These are phyloP conservation scores for Aurelia coerulea DNA, from an alignment of 30 jellyfish, hydroid and myxozoan species.

Conservation along the genomic window DNA sequence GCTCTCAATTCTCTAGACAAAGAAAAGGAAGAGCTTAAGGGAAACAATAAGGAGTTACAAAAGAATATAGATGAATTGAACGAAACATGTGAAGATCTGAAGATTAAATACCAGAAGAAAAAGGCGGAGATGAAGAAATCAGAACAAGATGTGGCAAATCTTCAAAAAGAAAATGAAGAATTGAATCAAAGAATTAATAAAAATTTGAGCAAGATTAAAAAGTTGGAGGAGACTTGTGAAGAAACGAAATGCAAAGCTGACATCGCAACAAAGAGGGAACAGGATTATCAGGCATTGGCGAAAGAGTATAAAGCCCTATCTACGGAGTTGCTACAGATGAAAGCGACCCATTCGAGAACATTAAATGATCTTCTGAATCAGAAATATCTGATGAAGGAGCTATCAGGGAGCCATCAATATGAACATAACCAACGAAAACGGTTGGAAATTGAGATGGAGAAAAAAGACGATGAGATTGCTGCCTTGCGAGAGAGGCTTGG, in stretches of 20 bases:
- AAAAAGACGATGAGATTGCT: slow-evolving; percentile 11
- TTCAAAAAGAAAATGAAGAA: slow-evolving; percentile 13
- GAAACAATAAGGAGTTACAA: no score
- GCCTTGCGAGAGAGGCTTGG: background rate
- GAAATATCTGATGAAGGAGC: slow-evolving; percentile 5
- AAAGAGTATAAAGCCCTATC: slow-evolving; percentile 18
- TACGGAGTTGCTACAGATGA: slow-evolving; percentile 13
- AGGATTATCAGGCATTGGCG: slow-evolving; percentile 26
- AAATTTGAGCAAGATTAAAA: background rate
- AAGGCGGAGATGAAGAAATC: background rate
- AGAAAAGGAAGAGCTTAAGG: background rate
- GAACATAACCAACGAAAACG: slow-evolving; percentile 2
- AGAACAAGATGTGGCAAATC: background rate
- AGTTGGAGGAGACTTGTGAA: background rate
- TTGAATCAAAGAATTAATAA: background rate
- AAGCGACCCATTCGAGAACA: background rate
- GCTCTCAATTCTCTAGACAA: background rate
- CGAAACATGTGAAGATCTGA: background rate
- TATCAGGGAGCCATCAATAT: slow-evolving; percentile 32
- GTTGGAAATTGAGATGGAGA: slow-evolving; percentile 15
- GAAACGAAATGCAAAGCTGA: background rate
- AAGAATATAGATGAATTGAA: no score
- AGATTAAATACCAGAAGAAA: background rate
- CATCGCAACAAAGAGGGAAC: background rate
- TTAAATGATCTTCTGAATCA: slow-evolving; percentile 7